Conservation (phyloP, 2,888 invertebrate species). For the Malachius bipustulatus region DNA sequence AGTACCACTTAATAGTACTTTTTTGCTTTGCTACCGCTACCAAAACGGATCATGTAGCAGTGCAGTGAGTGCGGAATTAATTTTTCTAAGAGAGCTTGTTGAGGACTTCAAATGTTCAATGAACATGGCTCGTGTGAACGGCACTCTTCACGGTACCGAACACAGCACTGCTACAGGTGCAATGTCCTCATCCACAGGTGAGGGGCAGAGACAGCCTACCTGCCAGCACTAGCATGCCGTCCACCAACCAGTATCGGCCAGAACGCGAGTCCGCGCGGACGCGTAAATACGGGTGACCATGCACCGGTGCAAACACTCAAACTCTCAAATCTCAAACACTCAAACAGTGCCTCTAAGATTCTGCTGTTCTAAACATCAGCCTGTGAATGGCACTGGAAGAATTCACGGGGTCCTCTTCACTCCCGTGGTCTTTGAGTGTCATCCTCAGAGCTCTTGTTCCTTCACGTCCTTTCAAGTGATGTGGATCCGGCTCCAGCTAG, state of each 20-base stretch:
- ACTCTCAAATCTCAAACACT: conserved; percentile 6
- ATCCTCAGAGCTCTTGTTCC: conserved; percentile 39
- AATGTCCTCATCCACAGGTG: conserved; percentile 31
- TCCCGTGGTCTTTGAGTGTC: conserved; percentile 63
- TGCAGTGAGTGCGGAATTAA: no score
- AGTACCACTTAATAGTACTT: no score
- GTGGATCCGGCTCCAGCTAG: no score
- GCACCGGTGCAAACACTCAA: conserved; percentile 20
- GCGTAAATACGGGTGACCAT: conserved; percentile 29
- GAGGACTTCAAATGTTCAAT: no score
- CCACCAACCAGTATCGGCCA: no score
- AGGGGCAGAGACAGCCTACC: conserved; percentile 32
- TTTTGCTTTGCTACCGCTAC: no score
- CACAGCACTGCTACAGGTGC: conserved; percentile 35
- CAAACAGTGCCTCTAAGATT: neutral
- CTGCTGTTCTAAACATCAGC: conserved; percentile 28
- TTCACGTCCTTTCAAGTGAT: no score
- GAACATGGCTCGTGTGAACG: conserved; percentile 1
- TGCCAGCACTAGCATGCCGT: no score
- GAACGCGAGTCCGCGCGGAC: conserved; percentile 4
- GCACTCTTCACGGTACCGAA: neutral
- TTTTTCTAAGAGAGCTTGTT: no score
- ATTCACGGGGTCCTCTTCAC: conserved; percentile 62
- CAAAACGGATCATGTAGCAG: no score
- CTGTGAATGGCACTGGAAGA: conserved; percentile 81